Conservation (phyloP, 2,797 vertebrate species). For the Dermochelys coriacea region DNA sequence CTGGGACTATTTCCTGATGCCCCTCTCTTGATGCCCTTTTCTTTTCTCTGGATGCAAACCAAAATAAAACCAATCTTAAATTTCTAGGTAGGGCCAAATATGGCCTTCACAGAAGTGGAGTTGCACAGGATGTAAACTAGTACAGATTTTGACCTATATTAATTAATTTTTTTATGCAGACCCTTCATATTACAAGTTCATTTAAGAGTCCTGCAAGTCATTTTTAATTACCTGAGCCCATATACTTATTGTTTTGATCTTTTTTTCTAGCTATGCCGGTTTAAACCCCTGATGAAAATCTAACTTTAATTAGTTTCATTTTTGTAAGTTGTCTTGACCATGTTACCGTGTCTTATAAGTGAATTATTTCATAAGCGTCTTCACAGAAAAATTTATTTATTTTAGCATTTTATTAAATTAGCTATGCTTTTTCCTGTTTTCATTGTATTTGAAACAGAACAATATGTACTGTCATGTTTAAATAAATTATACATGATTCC, state of each 20-base stretch:
- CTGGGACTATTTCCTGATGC: not conserved
- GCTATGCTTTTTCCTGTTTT: not conserved
- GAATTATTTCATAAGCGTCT: not conserved
- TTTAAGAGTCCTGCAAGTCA: not conserved
- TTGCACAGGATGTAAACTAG: not conserved
- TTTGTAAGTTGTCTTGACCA: constrained; percentile 22
- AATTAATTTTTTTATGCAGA: constrained; percentile 38
- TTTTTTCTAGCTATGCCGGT: constrained; percentile 31
- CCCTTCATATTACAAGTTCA: constrained; percentile 12
- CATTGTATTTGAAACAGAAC: constrained; percentile 2
- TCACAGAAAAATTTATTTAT: constrained; percentile 8
- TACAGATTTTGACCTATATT: constrained; percentile 23
- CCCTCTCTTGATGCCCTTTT: not conserved
- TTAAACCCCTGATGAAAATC: constrained; percentile 41
- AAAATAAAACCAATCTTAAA: constrained; percentile 33
- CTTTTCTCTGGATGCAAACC: constrained; percentile 36
- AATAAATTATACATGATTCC: not conserved
- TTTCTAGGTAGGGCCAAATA: not conserved
- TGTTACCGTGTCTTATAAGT: not conserved
- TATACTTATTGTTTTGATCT: constrained; percentile 37
- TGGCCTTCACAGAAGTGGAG: not conserved
- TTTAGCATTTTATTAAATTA: constrained; percentile 8
- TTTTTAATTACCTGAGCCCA: not conserved
- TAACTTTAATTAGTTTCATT: constrained; percentile 21
- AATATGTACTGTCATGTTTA: not conserved